phyloP scores from a whole-genome alignment of 2,113 vertebrate species.

The Tapirus terrestris region DNA sequence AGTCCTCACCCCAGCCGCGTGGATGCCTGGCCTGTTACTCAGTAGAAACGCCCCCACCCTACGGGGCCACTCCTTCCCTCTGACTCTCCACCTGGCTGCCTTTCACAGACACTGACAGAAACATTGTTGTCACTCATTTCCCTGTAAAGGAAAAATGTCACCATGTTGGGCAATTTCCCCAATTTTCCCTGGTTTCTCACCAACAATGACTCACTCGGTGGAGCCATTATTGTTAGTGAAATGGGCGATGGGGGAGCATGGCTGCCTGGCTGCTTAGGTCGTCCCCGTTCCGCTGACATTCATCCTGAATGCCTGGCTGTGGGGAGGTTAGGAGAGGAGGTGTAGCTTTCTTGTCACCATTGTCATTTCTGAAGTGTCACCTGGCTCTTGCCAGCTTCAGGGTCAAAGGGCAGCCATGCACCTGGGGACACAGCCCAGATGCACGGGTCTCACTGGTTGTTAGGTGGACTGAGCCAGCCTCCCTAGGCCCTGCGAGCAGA shows the following conservation, averaged over 20 bases:
- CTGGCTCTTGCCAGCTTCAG: accelerated
- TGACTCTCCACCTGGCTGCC: background rate
- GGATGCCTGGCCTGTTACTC: accelerated
- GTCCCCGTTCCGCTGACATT: accelerated
- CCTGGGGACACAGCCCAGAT: accelerated
- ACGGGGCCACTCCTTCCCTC: accelerated
- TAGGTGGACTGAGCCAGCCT: background rate
- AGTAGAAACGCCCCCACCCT: accelerated
- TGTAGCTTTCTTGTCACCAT: accelerated
- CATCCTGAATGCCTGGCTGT: accelerated
- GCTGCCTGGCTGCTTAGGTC: accelerated
- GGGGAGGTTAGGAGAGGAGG: accelerated
- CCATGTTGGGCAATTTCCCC: background rate
- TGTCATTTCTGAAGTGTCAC: background rate
- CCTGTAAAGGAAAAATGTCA: background rate
- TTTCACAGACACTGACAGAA: background rate
- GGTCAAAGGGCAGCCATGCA: accelerated
- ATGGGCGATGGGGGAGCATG: accelerated
- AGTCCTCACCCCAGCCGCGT: background rate
- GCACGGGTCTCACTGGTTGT: accelerated
- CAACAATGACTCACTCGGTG: accelerated
- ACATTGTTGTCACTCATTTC: background rate
- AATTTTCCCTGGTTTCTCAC: background rate
- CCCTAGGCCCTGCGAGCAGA: accelerated
- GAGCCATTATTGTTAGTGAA: background rate